Base-by-base conservation (phyloP, 2,113 vertebrate genomes). In the Cynocephalus volans region DNA sequence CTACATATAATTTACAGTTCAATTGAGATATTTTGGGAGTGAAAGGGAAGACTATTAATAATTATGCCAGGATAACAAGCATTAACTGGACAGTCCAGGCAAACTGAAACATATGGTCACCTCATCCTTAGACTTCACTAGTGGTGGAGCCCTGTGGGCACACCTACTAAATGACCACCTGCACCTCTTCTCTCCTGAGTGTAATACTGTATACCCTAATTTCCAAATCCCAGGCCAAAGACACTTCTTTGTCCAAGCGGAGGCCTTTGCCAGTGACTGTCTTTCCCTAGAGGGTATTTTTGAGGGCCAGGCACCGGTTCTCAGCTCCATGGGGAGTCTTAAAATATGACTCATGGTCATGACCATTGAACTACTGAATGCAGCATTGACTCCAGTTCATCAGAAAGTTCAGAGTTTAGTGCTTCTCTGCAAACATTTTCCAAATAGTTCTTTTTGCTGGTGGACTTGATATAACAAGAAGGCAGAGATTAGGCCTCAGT, bases 361-460 rank as follows among this genome's bases (percentile, higher is more conserved):
- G 14, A 67, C 28, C 24, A 58, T 45, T 70, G 36, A 79, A 75
- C 18, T 84, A 52, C 8, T 65, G 15, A 96, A 81, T 36, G 31
- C 28, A 92, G 5, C 36, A 33, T 18, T 91, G 36, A 81, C 54
- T 36, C 36, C 52, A 50, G 23, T 72, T 83, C 82, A 76, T 65
- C 48, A 93, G 45, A 94, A 79, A 92, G 14, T 8, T 67, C 52
- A 85, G 64, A n/a, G 17, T 54, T 93, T n/a, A 58, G 12, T 90
- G 93, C 64, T 92, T 86, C 85, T 81, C 45, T 48, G 31, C 19
- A 76, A 56, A 72, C 65, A 73, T 64, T 72, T 93, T 70, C 87
- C 60, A 75, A 79, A 58, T 8, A 69, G 48, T 88, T 54, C 1
- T 54, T 88, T 91, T 67, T 67, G 60, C 75, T 67, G 56, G 3